Base-by-base conservation (phyloP, 2,113 vertebrate species). In the Xiphorhynchus elegans region DNA sequence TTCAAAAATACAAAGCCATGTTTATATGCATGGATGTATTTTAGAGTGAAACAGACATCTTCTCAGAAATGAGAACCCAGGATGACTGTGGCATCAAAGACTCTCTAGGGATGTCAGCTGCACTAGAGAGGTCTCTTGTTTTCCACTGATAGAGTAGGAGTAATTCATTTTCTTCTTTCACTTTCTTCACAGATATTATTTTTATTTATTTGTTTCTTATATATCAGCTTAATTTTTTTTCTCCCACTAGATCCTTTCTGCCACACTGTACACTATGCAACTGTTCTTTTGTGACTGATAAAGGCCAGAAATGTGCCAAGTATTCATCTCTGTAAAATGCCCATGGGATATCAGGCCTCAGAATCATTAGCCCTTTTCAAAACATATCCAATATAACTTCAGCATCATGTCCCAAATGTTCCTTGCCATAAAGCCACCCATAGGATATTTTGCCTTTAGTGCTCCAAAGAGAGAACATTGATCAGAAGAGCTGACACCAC, bases 1-100 rank as follows among this genome's bases (percentile, higher is more conserved):
- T 93, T 93, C 28, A 89, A 95, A 87, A 91, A 91, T 76, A 89
- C 94, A 87, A 96, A 73, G 13, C 13, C 33, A 17, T 76, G 25
- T 66, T 87, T 94, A 66, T 91, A 73, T 47, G 33, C 39, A 47
- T 31, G 42, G 29, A 40, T 72, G 29, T 85, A 72, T 59, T 52
- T 75, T 24, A 90, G 62, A 76, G 17, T 42, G 14, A 66, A 44
- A 63, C 9, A 89, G 35, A 78, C 7, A 69, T 11, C 14, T 88
- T 79, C 66, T 80, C n/a, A 83, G 70, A 75, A 72, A 53, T 62
- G 18, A 53, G 25, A 85, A 49, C 4, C 12, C 46, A 83, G 60
- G 53, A 35, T 35, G 55, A 62, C 55, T 66, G 42, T 23, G 33
- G 42, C 40, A 93, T 58, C 55, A 62, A 73, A 82, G 39, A 70